These are phyloP conservation scores for Drosophila navojoa DNA, from an alignment of 1,140 invertebrate species.

Conservation along the genomic window DNA sequence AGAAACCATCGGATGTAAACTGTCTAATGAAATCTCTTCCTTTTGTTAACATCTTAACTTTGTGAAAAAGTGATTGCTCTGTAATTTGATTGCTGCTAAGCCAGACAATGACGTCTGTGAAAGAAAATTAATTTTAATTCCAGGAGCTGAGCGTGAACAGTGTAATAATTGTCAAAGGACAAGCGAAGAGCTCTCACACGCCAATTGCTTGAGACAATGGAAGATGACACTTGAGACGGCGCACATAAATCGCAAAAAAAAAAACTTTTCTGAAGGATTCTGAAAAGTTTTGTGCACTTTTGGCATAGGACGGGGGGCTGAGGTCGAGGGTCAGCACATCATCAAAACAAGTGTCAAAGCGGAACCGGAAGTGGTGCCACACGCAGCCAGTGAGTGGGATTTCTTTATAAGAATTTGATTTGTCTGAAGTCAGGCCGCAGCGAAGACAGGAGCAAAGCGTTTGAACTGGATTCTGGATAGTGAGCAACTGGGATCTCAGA, in stretches of 20 bases:
- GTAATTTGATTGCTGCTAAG: conserved; percentile 1
- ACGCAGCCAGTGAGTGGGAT: conserved; percentile 12
- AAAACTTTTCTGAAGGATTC: conserved; percentile 65
- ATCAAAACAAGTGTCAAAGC: conserved; percentile 75
- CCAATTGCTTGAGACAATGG: conserved; percentile 46
- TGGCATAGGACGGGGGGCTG: conserved; percentile 31
- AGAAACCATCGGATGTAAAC: too few species aligned
- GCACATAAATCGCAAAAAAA: conserved; percentile 54
- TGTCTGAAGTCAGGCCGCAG: conserved; percentile 32
- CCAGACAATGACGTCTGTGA: conserved; percentile 48
- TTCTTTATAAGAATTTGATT: conserved; percentile 79
- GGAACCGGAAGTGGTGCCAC: conserved; percentile 68
- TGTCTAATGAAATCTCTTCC: background rate
- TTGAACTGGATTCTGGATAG: conserved; percentile 7
- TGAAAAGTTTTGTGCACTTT: conserved; percentile 66
- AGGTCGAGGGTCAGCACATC: conserved; percentile 43
- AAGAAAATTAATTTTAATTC: conserved; percentile 72
- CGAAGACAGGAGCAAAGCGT: conserved; percentile 9
- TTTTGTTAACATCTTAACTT: background rate
- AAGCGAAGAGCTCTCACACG: conserved; percentile 25
- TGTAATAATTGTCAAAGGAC: conserved; percentile 65
- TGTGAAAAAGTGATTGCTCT: background rate
- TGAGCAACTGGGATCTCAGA: conserved; percentile 11
- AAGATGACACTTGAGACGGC: conserved; percentile 73
- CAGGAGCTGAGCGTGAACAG: conserved; percentile 55